Percentiles rank a stretch among this genome's conserved stretches.
These are phyloP conservation scores for Dione juno DNA, from an alignment of 2,888 invertebrate genomes.

Conservation along the genomic window DNA sequence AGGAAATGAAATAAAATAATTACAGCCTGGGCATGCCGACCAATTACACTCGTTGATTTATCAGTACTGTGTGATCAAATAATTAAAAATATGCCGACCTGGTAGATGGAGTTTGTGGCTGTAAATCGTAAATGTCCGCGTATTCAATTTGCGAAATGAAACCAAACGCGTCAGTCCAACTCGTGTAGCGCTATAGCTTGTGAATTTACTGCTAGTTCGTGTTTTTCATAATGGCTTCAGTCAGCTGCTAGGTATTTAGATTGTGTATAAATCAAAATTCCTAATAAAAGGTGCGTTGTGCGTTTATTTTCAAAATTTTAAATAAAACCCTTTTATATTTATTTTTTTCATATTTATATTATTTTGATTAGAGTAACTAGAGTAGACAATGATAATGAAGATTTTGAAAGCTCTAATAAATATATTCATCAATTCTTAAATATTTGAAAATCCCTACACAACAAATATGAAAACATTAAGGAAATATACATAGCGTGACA, in stretches of 20 bases:
- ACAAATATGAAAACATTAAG: slow-evolving; percentile 1
- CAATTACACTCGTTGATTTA: slow-evolving; percentile 75
- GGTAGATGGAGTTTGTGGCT: slow-evolving; percentile 58
- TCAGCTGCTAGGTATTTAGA: slow-evolving; percentile 38
- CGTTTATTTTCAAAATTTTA: not conserved
- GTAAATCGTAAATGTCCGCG: slow-evolving; percentile 65
- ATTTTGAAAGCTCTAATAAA: too few relatives aligned
- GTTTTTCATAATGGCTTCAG: slow-evolving; percentile 41
- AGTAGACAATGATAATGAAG: too few relatives aligned
- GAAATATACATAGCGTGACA: slow-evolving; percentile 33
- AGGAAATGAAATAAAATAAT: slow-evolving; percentile 72
- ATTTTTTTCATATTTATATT: not conserved
- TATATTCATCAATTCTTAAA: not conserved
- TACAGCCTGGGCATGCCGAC: slow-evolving; percentile 59
- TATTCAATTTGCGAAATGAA: slow-evolving; percentile 73
- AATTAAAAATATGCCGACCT: slow-evolving; percentile 75
- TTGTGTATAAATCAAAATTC: slow-evolving; percentile 30
- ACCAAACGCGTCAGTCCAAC: slow-evolving; percentile 56
- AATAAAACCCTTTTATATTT: not conserved
- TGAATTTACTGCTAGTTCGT: slow-evolving; percentile 53
- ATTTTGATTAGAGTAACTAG: not conserved
- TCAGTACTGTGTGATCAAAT: slow-evolving; percentile 78
- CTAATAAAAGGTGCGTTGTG: slow-evolving; percentile 21
- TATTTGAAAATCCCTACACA: not conserved
- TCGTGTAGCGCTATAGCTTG: slow-evolving; percentile 43